Base-by-base conservation (phyloP, 2,113 vertebrate genomes). In the Orycteropus afer region DNA sequence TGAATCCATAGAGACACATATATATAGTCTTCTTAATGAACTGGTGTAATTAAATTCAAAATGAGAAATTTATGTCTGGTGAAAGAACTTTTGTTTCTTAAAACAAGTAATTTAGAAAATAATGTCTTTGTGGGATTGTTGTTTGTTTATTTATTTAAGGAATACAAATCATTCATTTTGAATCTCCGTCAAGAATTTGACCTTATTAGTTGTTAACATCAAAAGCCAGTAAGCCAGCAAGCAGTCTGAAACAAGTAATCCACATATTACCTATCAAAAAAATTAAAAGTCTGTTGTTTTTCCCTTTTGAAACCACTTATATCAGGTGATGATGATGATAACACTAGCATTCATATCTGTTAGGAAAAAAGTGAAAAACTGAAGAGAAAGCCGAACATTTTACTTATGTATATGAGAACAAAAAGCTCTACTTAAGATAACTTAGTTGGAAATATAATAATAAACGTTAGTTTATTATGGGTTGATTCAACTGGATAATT, bases 131-230 rank as follows among this genome's bases (percentile, higher is more conserved):
- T 57, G 13, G 8, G 10, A 4, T 65, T 17, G 18, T 69, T 88
- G 61, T n/a, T n/a, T n/a, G n/a, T n/a, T n/a, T n/a, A n/a, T n/a
- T n/a, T n/a, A n/a, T n/a, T n/a, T n/a, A n/a, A n/a, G n/a, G n/a
- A n/a, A n/a, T n/a, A n/a, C n/a, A n/a, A n/a, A n/a, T n/a, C n/a
- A n/a, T n/a, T n/a, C n/a, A n/a, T n/a, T n/a, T n/a, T n/a, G n/a
- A n/a, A n/a, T n/a, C 80, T 93, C 29, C 32, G 45, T 59, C 34
- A 93, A 73, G 55, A 95, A 80, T 80, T 90, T n/a, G 55, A 47
- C 37, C 15, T 96, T n/a, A 55, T 85, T 69, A 32, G 34, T 55
- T 86, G 12, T 67, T 77, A 73, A 82, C 32, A 77, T 81, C 15
- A 71, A 82, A 86, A 93, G 49, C 57, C 14, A 69, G 5, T 73